These are phyloP conservation scores for Steatocranus sp. DNA, from an alignment of 2,797 vertebrate genomes.

Conservation along the genomic window DNA sequence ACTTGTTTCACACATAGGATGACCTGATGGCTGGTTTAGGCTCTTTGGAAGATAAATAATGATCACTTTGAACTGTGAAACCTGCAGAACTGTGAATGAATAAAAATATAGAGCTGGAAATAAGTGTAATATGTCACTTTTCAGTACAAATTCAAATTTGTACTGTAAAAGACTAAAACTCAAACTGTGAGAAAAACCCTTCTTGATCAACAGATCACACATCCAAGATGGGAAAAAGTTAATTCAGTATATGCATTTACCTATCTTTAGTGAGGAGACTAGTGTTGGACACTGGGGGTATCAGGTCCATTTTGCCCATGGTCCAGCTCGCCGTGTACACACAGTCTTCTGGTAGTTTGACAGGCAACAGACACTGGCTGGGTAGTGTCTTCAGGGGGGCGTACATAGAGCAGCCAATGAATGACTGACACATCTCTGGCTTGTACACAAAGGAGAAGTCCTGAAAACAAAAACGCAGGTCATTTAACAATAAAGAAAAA, in stretches of 20 bases:
- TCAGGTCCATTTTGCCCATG: constrained; percentile 91
- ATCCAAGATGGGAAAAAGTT: not conserved
- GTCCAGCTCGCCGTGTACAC: constrained; percentile 96
- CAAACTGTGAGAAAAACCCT: not conserved
- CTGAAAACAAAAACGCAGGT: constrained; percentile 61
- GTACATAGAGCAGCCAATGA: constrained; percentile 94
- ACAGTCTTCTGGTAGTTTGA: constrained; percentile 94
- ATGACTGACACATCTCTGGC: constrained; percentile 85
- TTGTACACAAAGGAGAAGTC: constrained; percentile 98
- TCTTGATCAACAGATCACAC: not conserved
- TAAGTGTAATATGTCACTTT: not conserved
- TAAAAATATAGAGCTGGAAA: not conserved
- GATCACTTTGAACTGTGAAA: not conserved
- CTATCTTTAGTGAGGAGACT: constrained; percentile 91
- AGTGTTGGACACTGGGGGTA: constrained; percentile 85
- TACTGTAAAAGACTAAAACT: not conserved
- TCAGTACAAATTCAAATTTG: not conserved
- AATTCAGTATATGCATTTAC: constrained; percentile 58
- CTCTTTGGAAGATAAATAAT: not conserved
- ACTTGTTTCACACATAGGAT: not conserved
- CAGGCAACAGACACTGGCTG: constrained; percentile 90
- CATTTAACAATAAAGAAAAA: not conserved
- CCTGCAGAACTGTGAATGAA: not conserved
- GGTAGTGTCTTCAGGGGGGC: constrained; percentile 93
- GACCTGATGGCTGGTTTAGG: not conserved